phyloP scores from a whole-genome alignment of 2,888 invertebrate species.

The Lymantria monacha region DNA sequence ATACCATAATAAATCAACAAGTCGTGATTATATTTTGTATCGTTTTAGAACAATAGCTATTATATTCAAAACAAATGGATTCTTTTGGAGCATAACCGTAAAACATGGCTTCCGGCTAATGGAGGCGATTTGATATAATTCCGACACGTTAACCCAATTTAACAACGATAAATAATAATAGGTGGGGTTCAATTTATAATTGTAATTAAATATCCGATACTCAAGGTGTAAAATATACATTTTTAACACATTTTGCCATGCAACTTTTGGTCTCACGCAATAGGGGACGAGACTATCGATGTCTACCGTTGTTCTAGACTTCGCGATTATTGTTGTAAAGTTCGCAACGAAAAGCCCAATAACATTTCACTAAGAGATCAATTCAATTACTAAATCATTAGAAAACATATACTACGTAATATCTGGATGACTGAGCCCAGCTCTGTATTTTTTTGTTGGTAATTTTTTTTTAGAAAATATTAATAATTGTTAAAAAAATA shows the following conservation, averaged over 20 bases:
- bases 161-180: constrained; percentile 39
- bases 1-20: constrained; percentile 64
- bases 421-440: no score
- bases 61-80: constrained; percentile 74
- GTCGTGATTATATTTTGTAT: constrained; percentile 67
- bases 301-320: background rate
- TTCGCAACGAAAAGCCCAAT: no score
- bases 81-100: constrained; percentile 61
- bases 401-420: no score
- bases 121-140: constrained; percentile 57
- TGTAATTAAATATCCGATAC: constrained; percentile 23
- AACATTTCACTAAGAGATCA: no score
- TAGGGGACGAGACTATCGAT: background rate
- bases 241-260: background rate
- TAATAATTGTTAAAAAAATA: no score
- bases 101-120: constrained; percentile 71
- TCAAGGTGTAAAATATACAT: background rate
- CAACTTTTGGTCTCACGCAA: background rate
- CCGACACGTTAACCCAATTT: constrained; percentile 47
- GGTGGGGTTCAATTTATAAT: constrained; percentile 27
- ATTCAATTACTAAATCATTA: no score
- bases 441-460: no score
- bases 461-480: no score
- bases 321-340: no score
- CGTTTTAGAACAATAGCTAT: constrained; percentile 74